Conservation (phyloP, 2,113 vertebrate genomes). For the Nettapus auritus region DNA sequence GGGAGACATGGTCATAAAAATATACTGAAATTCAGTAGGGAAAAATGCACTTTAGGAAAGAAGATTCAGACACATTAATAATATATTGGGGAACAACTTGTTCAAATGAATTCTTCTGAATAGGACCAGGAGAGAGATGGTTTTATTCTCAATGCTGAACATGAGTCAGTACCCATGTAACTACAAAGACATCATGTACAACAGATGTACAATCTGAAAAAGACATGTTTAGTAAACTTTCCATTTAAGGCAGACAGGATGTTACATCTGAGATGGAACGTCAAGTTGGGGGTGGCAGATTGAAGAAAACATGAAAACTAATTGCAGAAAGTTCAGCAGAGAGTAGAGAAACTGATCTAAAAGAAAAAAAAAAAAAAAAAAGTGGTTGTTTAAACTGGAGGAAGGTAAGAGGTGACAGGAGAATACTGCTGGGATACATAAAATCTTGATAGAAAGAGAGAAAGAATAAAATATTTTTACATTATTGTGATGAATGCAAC, state of each 20-base stretch:
- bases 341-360: background rate
- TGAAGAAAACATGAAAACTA: background rate
- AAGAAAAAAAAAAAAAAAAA: background rate
- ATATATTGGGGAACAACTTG: background rate
- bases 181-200: background rate
- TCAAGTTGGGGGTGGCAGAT: background rate
- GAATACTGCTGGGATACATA: background rate
- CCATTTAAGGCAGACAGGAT: background rate
- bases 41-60: background rate
- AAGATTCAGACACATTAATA: background rate
- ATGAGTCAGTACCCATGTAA: background rate
- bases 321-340: background rate
- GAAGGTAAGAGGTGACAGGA: background rate
- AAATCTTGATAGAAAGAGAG: background rate
- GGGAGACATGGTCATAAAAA: background rate
- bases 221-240: accelerated
- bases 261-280: background rate
- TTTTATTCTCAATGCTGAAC: background rate
- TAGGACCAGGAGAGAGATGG: background rate
- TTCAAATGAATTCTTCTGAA: background rate
- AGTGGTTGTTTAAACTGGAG: background rate
- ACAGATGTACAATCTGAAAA: background rate
- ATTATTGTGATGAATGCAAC: background rate
- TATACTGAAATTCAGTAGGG: background rate
- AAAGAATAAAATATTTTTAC: background rate